Evolutionary conservation across 2,797 vertebrate species (phyloP), one percentile per base, ranked within the genome.

Genomic region (Sandelia bainsii): DNA sequence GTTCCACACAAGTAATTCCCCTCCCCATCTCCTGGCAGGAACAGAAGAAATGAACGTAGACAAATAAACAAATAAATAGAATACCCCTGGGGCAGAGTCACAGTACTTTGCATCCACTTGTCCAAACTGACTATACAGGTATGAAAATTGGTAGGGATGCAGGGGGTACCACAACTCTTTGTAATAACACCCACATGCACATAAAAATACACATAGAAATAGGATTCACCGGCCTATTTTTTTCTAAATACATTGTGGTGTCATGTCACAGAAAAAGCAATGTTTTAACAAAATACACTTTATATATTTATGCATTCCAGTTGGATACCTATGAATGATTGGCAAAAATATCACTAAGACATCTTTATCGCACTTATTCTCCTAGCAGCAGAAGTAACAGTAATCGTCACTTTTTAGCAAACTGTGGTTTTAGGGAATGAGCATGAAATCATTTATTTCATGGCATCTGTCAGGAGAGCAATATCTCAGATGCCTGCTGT

Each of bases 1-100:
- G 87, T 91, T 92, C 88, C 86, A 87, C 85, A 89, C 73, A 86
- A 91, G 85, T 91, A 89, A 90, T 90, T 88, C 86, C 82, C 70
- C 83, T 84, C 85, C 84, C 58, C 62, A 78, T 62, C 63, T 76
- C 51, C 60, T 72, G 49, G 32, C 75, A 84, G 59, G 59, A 79
- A 80, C 70, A 81, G 75, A 39, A 81, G 73, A 72, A 86, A 87
- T 84, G 63, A 75, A 90, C 75, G 72, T 75, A 86, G 82, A 90
- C 80, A 90, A 87, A 92, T 85, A 90, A 84, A 91, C 75, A 92
- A 84, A 89, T 87, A 89, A 77, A 90, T 58, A 62, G 42, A 80
- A 86, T 37, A 22, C 68, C 79, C 62, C 11, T 71, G 76, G 69
- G 69, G 44, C 52, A 72, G 34, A 69, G 82, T 72, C 78, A 77